Percentiles rank a stretch among this genome's conserved stretches.
phyloP scores from a whole-genome alignment of 2,888 invertebrate genomes.

The Amiota communis region DNA sequence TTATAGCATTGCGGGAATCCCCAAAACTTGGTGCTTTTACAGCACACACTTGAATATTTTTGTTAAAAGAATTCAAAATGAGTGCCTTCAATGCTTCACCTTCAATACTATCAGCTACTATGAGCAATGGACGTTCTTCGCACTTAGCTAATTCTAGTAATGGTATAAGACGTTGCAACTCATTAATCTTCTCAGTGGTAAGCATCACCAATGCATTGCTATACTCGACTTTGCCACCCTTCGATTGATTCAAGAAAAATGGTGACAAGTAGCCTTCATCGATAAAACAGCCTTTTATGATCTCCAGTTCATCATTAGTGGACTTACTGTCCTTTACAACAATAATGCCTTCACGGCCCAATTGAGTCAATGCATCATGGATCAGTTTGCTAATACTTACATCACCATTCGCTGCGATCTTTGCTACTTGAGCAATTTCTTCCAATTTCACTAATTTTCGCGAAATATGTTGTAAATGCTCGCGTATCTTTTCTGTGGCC shows the following conservation, averaged over 20 bases:
- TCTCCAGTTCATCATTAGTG: slow-evolving; percentile 91
- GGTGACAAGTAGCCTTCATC: slow-evolving; percentile 99
- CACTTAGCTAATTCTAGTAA: slow-evolving; percentile 95
- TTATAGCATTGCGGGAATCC: slow-evolving; percentile 90
- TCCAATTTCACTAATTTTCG: slow-evolving; percentile 96
- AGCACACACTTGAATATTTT: slow-evolving; percentile 92
- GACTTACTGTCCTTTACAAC: slow-evolving; percentile 99
- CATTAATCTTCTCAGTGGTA: slow-evolving; percentile 97
- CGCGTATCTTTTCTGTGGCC: slow-evolving; percentile 93
- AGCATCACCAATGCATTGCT: slow-evolving; percentile 94
- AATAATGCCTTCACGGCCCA: slow-evolving; percentile 97
- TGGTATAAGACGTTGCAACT: slow-evolving; percentile 95
- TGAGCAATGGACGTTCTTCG: slow-evolving; percentile 92
- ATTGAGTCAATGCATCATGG: slow-evolving; percentile 95
- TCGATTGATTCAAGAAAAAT: slow-evolving; percentile 97
- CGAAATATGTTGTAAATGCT: slow-evolving; percentile 89
- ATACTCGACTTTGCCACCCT: slow-evolving; percentile 97
- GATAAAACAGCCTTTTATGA: slow-evolving; percentile 98
- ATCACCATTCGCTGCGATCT: slow-evolving; percentile 98
- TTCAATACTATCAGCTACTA: slow-evolving; percentile 95
- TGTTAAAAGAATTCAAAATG: slow-evolving; percentile 91
- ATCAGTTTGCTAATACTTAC: slow-evolving; percentile 90
- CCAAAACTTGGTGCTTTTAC: slow-evolving; percentile 97
- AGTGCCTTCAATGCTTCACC: slow-evolving; percentile 93
- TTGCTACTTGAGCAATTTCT: slow-evolving; percentile 98